phyloP scores from a whole-genome alignment of 2,797 vertebrate species.

The Gobionotothen gibberifrons region DNA sequence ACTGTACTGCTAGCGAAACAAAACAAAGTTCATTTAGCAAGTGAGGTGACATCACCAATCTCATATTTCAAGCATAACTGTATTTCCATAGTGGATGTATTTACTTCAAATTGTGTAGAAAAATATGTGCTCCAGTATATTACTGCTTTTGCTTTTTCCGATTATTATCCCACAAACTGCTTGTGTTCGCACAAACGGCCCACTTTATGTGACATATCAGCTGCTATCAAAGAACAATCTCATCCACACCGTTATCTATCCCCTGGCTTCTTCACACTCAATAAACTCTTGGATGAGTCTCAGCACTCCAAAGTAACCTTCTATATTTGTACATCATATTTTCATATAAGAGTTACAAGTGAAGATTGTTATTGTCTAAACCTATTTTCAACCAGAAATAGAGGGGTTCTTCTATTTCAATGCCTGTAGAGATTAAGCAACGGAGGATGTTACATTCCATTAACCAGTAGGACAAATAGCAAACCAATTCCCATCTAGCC shows the following conservation, averaged over 20 bases:
- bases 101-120: constrained; percentile 2
- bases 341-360: constrained; percentile 37
- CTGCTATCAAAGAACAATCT: constrained; percentile 50
- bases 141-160: constrained; percentile 15
- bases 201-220: constrained; percentile 58
- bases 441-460: constrained; percentile 6
- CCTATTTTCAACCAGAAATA: constrained; percentile 9
- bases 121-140: not conserved
- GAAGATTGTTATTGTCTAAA: constrained; percentile 37
- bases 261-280: constrained; percentile 55
- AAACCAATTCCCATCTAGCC: not conserved
- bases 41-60: not conserved
- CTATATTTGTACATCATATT: constrained; percentile 31
- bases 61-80: not conserved
- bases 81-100: constrained; percentile 8
- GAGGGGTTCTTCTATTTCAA: constrained; percentile 12
- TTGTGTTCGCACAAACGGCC: constrained; percentile 36
- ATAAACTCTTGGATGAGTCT: constrained; percentile 42
- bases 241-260: constrained; percentile 33
- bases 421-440: constrained; percentile 2
- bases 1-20: not conserved
- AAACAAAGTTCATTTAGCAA: no score
- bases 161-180: constrained; percentile 41
- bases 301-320: constrained; percentile 35
- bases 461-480: constrained; percentile 20